phyloP scores from a whole-genome alignment of 2,888 invertebrate species.

The Sesia bembeciformis region DNA sequence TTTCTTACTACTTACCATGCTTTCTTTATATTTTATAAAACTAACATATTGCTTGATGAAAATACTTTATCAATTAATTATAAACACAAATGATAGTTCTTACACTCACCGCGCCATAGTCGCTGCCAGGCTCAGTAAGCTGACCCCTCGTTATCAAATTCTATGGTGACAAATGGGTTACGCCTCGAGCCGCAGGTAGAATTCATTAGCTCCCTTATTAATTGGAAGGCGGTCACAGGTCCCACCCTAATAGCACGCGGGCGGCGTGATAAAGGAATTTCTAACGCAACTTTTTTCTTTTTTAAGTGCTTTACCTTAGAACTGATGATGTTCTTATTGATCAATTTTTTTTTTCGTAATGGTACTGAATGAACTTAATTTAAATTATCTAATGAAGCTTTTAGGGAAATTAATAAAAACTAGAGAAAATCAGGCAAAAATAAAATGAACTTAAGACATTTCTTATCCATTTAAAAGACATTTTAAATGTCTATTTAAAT shows the following conservation, averaged over 20 bases:
- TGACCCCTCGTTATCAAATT: slow-evolving; percentile 43
- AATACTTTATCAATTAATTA: no score
- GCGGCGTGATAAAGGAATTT: slow-evolving; percentile 22
- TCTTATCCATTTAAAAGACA: no score
- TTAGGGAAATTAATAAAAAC: no score
- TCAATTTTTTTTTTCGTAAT: neutral
- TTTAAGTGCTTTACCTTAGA: neutral
- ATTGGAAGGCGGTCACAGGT: slow-evolving; percentile 43
- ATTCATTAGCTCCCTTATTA: slow-evolving; percentile 58
- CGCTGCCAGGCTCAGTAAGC: neutral
- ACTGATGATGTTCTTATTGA: neutral
- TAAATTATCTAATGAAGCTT: neutral
- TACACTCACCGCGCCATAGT: no score
- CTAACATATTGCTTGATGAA: no score
- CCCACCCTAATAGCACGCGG: slow-evolving; percentile 30
- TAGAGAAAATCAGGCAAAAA: no score
- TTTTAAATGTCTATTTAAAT: no score
- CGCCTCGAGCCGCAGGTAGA: slow-evolving; percentile 42
- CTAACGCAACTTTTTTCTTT: neutral
- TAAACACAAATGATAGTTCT: no score
- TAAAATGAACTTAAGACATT: no score
- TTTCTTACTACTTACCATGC: no score
- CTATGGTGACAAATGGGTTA: slow-evolving; percentile 57
- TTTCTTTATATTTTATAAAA: no score
- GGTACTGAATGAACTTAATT: neutral